Conservation (phyloP, 2,113 vertebrate species). For the Antidorcas marsupialis region DNA sequence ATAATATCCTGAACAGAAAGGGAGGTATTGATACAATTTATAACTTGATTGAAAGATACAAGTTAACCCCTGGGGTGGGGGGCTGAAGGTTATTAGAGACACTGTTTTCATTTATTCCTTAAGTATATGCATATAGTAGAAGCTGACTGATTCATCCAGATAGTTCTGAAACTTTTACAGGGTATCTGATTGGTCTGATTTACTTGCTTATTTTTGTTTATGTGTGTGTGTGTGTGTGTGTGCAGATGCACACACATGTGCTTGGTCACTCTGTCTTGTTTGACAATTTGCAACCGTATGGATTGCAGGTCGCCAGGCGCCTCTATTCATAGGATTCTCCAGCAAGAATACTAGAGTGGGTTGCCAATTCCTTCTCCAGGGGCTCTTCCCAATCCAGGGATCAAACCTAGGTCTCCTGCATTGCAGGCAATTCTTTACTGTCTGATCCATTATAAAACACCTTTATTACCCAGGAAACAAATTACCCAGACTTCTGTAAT, state of each 20-base stretch:
- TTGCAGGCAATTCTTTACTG: neutral
- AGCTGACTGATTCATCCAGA: neutral
- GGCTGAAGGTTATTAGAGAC: neutral
- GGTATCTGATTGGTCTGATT: neutral
- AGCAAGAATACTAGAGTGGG: neutral
- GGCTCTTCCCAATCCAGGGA: neutral
- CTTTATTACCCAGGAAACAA: neutral
- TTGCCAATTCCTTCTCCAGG: neutral
- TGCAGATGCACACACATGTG: neutral
- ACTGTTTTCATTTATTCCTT: neutral
- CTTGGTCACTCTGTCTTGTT: neutral
- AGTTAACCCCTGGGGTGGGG: neutral
- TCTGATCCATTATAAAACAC: neutral
- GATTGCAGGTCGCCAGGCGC: fast-evolving
- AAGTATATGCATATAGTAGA: neutral
- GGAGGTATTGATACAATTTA: neutral
- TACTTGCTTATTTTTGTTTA: neutral
- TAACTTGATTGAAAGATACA: neutral
- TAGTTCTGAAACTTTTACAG: neutral
- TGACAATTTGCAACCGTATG: neutral
- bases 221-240: neutral
- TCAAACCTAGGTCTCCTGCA: neutral
- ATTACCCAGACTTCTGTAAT: neutral
- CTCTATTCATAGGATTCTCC: neutral
- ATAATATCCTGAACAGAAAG: neutral